A percentile compares a stretch with the other conserved stretches of the same genome.
These are phyloP conservation scores for Anser cygnoides DNA, from an alignment of 2,113 vertebrate genomes.

Conservation along the genomic window DNA sequence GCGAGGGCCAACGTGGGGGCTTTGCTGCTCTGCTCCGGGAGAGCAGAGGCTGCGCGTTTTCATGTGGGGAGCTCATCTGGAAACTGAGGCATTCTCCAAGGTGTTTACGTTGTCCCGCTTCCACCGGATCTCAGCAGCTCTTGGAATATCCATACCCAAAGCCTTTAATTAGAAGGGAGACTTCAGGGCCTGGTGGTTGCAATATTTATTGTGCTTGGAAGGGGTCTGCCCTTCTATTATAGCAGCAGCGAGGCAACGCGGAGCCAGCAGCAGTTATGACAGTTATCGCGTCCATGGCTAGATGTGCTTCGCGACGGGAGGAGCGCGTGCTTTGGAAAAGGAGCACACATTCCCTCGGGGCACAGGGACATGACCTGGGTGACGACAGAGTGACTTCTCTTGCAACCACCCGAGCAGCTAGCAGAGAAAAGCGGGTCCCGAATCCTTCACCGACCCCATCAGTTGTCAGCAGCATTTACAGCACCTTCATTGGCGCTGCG, in stretches of 20 bases:
- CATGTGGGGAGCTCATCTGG: conserved; percentile 7
- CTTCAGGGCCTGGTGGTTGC: conserved; percentile 31
- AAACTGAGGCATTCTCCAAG: not conserved
- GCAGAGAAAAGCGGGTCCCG: fast-evolving
- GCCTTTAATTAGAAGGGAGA: conserved; percentile 30
- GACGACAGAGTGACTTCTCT: not conserved
- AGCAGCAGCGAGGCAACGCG: not conserved
- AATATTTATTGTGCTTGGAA: conserved; percentile 50
- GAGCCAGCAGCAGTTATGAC: not conserved
- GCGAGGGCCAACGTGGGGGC: not conserved
- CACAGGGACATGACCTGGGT: not conserved
- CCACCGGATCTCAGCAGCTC: conserved; percentile 24
- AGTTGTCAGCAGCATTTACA: not conserved
- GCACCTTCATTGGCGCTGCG: not conserved
- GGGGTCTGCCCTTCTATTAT: not conserved
- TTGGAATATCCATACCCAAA: conserved; percentile 32
- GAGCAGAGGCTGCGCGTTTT: not conserved
- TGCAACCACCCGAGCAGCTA: not conserved
- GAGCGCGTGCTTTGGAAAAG: not conserved
- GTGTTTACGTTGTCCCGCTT: conserved; percentile 48
- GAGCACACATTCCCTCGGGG: not conserved
- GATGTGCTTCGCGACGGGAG: not conserved
- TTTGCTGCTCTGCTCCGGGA: not conserved
- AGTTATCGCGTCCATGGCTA: not conserved
- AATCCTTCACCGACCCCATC: not conserved